Percentiles rank a stretch among this genome's conserved stretches.
These are phyloP conservation scores for Hemibagrus guttatus DNA, from an alignment of 2,797 vertebrate species.

Conservation along the genomic window DNA sequence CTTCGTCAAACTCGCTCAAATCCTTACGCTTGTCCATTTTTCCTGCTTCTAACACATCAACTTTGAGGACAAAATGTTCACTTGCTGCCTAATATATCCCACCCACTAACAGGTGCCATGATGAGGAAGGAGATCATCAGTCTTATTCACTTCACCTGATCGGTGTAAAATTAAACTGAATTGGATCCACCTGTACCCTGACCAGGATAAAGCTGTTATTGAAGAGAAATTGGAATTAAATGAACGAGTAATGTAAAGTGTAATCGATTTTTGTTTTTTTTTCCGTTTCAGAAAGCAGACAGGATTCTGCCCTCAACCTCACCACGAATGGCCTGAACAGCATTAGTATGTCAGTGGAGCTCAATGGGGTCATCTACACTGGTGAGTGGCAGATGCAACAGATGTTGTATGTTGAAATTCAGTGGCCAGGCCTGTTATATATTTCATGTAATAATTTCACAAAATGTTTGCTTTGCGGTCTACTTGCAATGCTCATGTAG, in stretches of 20 bases:
- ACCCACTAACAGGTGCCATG: too few species aligned
- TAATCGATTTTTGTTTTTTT: background rate
- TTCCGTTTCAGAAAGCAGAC: constrained; percentile 76
- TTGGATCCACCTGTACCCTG: too few species aligned
- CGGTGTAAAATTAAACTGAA: too few species aligned
- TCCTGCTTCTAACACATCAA: too few species aligned
- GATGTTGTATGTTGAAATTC: background rate
- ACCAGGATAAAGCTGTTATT: background rate
- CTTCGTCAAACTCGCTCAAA: too few species aligned
- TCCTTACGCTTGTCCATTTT: too few species aligned
- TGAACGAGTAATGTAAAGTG: background rate
- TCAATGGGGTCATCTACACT: constrained; percentile 92
- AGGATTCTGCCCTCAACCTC: constrained; percentile 79
- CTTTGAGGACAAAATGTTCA: too few species aligned
- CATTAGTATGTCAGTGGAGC: constrained; percentile 97
- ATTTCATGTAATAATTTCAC: background rate
- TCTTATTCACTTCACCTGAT: too few species aligned
- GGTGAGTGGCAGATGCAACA: constrained; percentile 71
- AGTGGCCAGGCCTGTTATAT: background rate
- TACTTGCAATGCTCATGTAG: background rate
- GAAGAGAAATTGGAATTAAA: background rate
- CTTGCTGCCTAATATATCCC: too few species aligned
- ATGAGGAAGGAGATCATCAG: too few species aligned
- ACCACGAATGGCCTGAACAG: constrained; percentile 86
- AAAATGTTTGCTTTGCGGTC: background rate